Evolutionary conservation across 1,140 invertebrate species (phyloP), one percentile per base, ranked within the genome.

Genomic region (Chionoecetes opilio): DNA sequence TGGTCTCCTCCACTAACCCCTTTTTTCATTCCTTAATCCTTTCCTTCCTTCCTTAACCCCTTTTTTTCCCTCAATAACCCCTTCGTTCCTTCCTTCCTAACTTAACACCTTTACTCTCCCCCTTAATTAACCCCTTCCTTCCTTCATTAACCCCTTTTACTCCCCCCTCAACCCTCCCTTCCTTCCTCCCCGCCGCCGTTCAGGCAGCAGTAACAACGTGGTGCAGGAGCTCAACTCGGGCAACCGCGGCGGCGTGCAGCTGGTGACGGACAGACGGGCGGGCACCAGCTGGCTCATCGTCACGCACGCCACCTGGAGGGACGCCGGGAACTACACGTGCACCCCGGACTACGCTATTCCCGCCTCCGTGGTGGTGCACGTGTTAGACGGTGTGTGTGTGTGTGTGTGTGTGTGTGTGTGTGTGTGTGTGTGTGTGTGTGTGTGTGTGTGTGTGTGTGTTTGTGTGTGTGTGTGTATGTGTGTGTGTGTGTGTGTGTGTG

Each of bases 211-310:
- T n/a, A n/a, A n/a, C n/a, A n/a, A n/a, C n/a, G n/a, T n/a, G n/a
- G n/a, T n/a, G n/a, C n/a, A n/a, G 85, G 95, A 94, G 91, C 85
- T 96, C 26, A 94, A 94, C 26, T 82, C 93, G 53, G 93, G 95
- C 37, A 93, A 38, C 21, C 89, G 95, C 3, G 95, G 95, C 0
- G 95, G 95, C 89, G 93, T 96, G 29, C 95, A 96, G 95, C 75
- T 96, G 95, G 95, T 96, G 87, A 96, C 95, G 26, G 95, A 96
- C 89, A 96, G 75, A n/a, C 41, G 88, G 35, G 34, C 93, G 21
- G 95, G 95, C 82, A 99, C 98, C 91, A 99, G 98, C 97, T 98
- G 98, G 97, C 97, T 99, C 96, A 98, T 99, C 97, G 98, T 99
- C 95, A 99, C 98, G 17, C 98, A 99, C 97, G 98, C 98, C 21